phyloP scores from a whole-genome alignment of 2,113 vertebrate genomes.

The Coracopsis vasa region DNA sequence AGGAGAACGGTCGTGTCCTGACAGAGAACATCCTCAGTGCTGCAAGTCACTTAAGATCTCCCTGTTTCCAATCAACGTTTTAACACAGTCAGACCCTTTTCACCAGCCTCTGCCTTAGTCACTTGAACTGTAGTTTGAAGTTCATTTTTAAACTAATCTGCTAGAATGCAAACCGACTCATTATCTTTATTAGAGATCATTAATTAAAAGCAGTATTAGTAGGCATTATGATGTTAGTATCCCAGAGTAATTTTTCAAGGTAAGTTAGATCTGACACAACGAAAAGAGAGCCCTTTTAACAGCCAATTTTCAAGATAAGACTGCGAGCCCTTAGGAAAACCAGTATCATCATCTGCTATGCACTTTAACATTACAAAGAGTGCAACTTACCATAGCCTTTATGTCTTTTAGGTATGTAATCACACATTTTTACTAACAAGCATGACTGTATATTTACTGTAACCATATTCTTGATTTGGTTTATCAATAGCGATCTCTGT shows the following conservation, averaged over 20 bases:
- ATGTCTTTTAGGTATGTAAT: neutral
- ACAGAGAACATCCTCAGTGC: neutral
- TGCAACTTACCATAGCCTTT: neutral
- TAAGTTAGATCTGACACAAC: neutral
- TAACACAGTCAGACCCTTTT: neutral
- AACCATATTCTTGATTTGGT: neutral
- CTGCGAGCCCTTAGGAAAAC: neutral
- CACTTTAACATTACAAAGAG: neutral
- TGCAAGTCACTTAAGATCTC: neutral
- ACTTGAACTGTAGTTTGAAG: neutral
- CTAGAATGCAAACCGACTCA: neutral
- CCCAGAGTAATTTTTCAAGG: neutral
- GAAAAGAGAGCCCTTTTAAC: neutral
- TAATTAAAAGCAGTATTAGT: conserved; percentile 6
- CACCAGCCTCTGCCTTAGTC: neutral
- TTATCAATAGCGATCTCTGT: neutral
- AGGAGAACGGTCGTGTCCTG: neutral
- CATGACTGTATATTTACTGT: neutral
- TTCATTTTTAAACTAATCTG: neutral
- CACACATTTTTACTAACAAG: neutral
- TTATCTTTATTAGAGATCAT: neutral
- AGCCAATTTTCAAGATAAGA: neutral
- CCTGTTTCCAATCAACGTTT: rapidly evolving
- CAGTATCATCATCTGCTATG: neutral
- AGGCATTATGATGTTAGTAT: rapidly evolving